Conservation (phyloP, 2,888 invertebrate genomes). For the Odontothrips loti region DNA sequence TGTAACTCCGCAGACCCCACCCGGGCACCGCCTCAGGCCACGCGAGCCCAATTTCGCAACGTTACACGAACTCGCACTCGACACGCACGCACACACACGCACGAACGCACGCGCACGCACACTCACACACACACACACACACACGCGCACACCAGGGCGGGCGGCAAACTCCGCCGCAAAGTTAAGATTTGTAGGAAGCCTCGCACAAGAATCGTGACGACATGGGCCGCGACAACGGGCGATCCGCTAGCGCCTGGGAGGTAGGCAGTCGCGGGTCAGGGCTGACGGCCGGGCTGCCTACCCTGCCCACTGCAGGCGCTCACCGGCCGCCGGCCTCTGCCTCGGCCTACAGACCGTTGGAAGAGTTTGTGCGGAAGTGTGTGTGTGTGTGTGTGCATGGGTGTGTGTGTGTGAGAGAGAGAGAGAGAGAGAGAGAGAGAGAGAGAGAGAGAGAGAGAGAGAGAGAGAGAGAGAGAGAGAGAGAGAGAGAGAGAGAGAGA, state of each 20-base stretch:
- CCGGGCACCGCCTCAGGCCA: no score
- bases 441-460: no score
- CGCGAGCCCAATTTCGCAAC: no score
- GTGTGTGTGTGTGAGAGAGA: no score
- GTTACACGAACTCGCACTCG: background rate
- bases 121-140: background rate
- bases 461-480: no score
- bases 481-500: no score
- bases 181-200: background rate
- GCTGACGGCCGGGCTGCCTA: background rate
- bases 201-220: background rate
- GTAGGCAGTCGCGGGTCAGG: background rate
- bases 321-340: no score
- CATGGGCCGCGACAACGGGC: background rate
- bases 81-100: background rate
- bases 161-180: background rate
- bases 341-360: no score
- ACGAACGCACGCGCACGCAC: background rate
- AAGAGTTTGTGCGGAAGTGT: no score
- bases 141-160: background rate
- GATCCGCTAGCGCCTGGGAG: background rate
- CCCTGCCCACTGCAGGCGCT: background rate
- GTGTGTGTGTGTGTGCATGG: no score
- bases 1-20: no score
- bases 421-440: no score